Evolutionary conservation across 2,888 invertebrate genomes (phyloP).

Genomic region (Macropis europaea): DNA sequence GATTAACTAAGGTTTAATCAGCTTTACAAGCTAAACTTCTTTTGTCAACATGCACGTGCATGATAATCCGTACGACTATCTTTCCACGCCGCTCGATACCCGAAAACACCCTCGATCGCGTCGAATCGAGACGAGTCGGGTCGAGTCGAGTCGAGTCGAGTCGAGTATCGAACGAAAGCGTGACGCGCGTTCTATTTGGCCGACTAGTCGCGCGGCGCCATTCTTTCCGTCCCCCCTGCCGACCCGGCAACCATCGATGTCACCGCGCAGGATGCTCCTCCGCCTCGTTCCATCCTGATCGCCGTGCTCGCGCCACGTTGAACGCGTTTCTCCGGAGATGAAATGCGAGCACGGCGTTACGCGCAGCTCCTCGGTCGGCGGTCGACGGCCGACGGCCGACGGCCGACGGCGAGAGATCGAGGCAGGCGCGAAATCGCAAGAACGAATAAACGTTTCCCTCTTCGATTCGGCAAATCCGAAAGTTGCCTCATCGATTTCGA

Average conservation of each 20-base stretch:
- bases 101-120: conserved; percentile 25
- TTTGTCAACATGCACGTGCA: conserved; percentile 78
- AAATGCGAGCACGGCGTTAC: too few relatives aligned
- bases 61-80: conserved; percentile 77
- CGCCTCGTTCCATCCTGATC: conserved; percentile 60
- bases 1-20: conserved; percentile 79
- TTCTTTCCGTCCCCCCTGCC: too few relatives aligned
- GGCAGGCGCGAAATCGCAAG: too few relatives aligned
- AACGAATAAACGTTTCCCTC: too few relatives aligned
- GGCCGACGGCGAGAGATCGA: too few relatives aligned
- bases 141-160: neutral
- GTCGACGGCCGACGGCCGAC: too few relatives aligned
- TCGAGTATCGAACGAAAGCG: neutral
- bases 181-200: too few relatives aligned
- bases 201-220: too few relatives aligned
- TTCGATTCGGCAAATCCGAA: too few relatives aligned
- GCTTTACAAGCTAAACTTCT: conserved; percentile 79
- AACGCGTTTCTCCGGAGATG: conserved; percentile 17
- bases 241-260: neutral
- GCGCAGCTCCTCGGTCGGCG: too few relatives aligned
- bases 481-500: too few relatives aligned
- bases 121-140: neutral
- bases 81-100: conserved; percentile 25
- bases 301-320: conserved; percentile 71
- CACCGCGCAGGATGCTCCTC: neutral